A percentile compares a stretch with the other conserved stretches of the same genome.
These are phyloP conservation scores for Rattus rattus DNA, from an alignment of 2,113 vertebrate genomes.

Conservation along the genomic window DNA sequence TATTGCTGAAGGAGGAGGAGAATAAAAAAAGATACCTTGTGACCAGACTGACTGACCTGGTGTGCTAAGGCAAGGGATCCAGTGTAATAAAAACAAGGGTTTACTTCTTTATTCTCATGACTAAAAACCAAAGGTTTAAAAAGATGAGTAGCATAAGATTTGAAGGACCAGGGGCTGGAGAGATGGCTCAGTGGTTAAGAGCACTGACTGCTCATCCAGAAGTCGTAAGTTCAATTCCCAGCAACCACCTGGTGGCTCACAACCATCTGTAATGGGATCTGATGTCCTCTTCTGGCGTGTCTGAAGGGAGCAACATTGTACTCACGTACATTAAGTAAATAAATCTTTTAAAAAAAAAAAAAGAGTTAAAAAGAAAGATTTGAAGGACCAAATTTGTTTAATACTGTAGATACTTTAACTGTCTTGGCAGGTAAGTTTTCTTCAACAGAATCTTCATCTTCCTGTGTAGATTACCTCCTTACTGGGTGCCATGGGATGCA, in stretches of 20 bases:
- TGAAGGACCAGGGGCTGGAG: background rate
- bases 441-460: constrained; percentile 19
- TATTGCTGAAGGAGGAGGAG: background rate
- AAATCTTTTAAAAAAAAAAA: no score
- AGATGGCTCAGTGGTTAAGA: no score
- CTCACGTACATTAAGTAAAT: no score
- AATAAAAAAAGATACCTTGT: background rate
- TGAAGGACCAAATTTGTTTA: constrained; percentile 22
- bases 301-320: no score
- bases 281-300: no score
- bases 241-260: no score
- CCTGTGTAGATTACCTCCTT: background rate
- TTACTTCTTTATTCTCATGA: constrained; percentile 9
- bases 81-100: background rate
- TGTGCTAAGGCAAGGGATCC: background rate
- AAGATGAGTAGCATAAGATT: constrained; percentile 25
- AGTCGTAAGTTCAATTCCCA: no score
- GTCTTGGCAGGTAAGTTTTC: constrained; percentile 9
- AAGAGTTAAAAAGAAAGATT: constrained; percentile 34
- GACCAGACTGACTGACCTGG: background rate
- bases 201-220: no score
- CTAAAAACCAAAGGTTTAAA: background rate
- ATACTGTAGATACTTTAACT: background rate
- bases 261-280: no score
- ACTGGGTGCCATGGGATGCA: background rate